Evolutionary conservation across 2,888 invertebrate genomes (phyloP).

Genomic region (Atethmia centrago): DNA sequence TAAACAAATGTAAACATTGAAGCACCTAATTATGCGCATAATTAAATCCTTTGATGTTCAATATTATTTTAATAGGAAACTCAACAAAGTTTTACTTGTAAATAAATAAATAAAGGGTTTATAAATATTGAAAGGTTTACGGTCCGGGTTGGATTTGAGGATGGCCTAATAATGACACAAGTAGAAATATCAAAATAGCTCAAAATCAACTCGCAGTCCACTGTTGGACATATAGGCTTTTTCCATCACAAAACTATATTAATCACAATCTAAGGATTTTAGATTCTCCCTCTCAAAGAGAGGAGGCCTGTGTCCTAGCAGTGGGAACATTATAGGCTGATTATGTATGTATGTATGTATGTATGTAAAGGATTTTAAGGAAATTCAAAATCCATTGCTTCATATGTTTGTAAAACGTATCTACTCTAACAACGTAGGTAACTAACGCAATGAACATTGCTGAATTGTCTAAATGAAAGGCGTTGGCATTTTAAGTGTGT

Average conservation of each 20-base stretch:
- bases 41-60: conserved; percentile 39
- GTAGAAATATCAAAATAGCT: background rate
- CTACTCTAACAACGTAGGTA: too few species aligned
- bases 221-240: background rate
- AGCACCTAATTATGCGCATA: conserved; percentile 36
- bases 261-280: too few species aligned
- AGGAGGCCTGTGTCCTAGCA: too few species aligned
- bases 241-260: too few species aligned
- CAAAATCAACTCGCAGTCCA: background rate
- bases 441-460: background rate
- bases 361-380: too few species aligned
- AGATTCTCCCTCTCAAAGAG: too few species aligned
- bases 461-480: too few species aligned
- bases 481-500: too few species aligned
- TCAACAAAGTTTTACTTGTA: conserved; percentile 6
- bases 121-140: conserved; percentile 17
- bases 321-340: too few species aligned
- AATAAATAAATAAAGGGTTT: conserved; percentile 30
- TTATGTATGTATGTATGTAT: too few species aligned
- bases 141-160: background rate
- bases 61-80: conserved; percentile 31
- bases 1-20: conserved; percentile 35
- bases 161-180: background rate
- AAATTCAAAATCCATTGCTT: too few species aligned
- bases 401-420: too few species aligned